phyloP scores from a whole-genome alignment of 2,113 vertebrate genomes.

The Empidonax traillii region DNA sequence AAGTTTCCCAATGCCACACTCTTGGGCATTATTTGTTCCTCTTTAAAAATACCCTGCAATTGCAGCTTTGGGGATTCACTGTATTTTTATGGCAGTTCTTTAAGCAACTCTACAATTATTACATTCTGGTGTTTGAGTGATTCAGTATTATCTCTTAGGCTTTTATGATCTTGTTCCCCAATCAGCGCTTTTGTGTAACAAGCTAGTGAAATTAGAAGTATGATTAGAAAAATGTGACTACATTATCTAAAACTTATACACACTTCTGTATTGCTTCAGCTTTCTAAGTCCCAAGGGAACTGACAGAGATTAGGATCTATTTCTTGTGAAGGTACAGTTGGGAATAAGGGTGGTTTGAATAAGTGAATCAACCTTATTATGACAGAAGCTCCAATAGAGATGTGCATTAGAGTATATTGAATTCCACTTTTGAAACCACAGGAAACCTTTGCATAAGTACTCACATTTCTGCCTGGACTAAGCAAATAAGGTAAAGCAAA shows the following conservation, averaged over 20 bases:
- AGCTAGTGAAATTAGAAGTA: conserved; percentile 68
- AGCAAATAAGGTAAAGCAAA: background rate
- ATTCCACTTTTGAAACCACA: conserved; percentile 35
- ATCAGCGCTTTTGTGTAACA: conserved; percentile 53
- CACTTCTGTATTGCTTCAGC: conserved; percentile 58
- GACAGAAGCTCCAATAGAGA: conserved; percentile 48
- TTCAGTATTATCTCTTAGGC: conserved; percentile 51
- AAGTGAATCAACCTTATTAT: conserved; percentile 65
- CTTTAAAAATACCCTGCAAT: conserved; percentile 1
- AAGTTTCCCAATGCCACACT: background rate
- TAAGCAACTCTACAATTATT: conserved; percentile 41
- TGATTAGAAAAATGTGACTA: conserved; percentile 72
- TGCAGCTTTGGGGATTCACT: conserved; percentile 16
- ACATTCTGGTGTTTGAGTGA: conserved; percentile 20
- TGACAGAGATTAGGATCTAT: conserved; percentile 68
- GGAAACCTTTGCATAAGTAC: conserved; percentile 16
- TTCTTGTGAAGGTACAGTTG: conserved; percentile 64
- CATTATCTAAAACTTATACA: conserved; percentile 64
- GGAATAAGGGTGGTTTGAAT: conserved; percentile 63
- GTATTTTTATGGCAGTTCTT: conserved; percentile 31
- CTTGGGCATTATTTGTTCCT: conserved; percentile 45
- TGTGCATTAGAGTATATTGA: conserved; percentile 36
- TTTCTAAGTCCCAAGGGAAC: conserved; percentile 44
- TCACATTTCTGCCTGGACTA: background rate
- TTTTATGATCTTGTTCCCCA: conserved; percentile 53